Evolutionary conservation across 1,140 invertebrate species (phyloP).

Genomic region (Pseudoatta argentina): DNA sequence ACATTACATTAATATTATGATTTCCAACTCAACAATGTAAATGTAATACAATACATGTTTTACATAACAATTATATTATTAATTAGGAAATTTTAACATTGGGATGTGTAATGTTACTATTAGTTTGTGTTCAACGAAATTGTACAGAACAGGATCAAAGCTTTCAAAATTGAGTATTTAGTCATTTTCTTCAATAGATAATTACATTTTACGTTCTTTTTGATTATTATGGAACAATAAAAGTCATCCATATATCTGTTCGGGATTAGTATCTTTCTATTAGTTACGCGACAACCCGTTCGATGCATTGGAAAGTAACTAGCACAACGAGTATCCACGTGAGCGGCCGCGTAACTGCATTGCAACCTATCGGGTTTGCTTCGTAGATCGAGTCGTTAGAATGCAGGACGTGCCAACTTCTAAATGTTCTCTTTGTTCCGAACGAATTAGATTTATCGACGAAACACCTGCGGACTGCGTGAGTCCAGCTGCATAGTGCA

Average conservation of each 20-base stretch:
- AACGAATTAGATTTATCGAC: slow-evolving; percentile 62
- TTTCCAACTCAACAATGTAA: too few species aligned
- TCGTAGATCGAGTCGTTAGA: slow-evolving; percentile 56
- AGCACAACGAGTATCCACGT: background rate
- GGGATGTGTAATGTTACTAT: too few species aligned
- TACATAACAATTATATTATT: too few species aligned
- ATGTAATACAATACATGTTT: too few species aligned
- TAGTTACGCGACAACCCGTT: background rate
- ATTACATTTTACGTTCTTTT: background rate
- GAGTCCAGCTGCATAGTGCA: slow-evolving; percentile 37
- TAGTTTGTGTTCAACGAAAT: background rate
- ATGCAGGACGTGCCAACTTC: slow-evolving; percentile 44
- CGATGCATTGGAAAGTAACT: slow-evolving; percentile 13
- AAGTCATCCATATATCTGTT: background rate
- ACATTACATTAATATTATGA: too few species aligned
- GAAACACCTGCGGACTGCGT: slow-evolving; percentile 54
- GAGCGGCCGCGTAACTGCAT: background rate
- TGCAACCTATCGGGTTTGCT: slow-evolving; percentile 14
- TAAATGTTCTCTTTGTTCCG: slow-evolving; percentile 58
- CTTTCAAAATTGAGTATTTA: background rate
- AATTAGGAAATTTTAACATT: too few species aligned
- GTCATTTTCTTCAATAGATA: background rate
- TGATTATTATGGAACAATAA: background rate
- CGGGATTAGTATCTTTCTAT: background rate
- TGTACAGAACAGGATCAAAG: background rate